Base-by-base conservation (phyloP, 2,888 invertebrate genomes). In the Drosophila percnosoma region DNA sequence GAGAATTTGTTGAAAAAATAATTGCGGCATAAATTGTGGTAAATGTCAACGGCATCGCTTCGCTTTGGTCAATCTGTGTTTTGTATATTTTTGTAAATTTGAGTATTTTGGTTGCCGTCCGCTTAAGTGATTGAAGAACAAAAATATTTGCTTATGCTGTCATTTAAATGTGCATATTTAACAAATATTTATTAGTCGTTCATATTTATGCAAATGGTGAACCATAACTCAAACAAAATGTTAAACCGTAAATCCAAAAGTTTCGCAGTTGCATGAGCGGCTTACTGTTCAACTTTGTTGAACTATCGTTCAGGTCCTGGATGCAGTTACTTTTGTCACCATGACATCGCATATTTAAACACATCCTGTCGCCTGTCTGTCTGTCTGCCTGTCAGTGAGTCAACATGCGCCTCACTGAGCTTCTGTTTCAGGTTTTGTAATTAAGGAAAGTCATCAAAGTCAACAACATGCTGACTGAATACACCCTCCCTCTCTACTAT, bases 381-480 rank as follows among this genome's bases (percentile, higher is more conserved):
- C 55, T 48, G 21, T 40, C 60, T 31, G 40, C 61, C 64, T 55
- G 42, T 52, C 51, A 29, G 60, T 63, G 51, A 51, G 66, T 71
- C 71, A 75, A 64, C 77, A 59, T 80, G 64, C 76, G 72, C 70
- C 67, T 77, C 80, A 72, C 60, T 80, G 86, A 81, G 67, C 73
- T 89, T 82, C 68, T 71, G 64, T 74, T 77, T 70, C 88, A 80
- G 77, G 80, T 82, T 83, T 83, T 86, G 90, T 90, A 87, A 87
- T 87, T 87, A 87, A 90, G 87, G 78, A 89, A 88, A 83, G 83
- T 88, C 90, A 89, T 87, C 90, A 86, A 79, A 83, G 89, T 90
- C 90, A 90, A 88, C 87, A 83, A 77, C 80, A 71, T 73, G 81
- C 67, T 70, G 75, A 70, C 64, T 75, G 76, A 57, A 63, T 57